A percentile compares a stretch with the other conserved stretches of the same genome.
Conservation (phyloP, 1,140 invertebrate species). For the Marisa cornuarietis region DNA sequence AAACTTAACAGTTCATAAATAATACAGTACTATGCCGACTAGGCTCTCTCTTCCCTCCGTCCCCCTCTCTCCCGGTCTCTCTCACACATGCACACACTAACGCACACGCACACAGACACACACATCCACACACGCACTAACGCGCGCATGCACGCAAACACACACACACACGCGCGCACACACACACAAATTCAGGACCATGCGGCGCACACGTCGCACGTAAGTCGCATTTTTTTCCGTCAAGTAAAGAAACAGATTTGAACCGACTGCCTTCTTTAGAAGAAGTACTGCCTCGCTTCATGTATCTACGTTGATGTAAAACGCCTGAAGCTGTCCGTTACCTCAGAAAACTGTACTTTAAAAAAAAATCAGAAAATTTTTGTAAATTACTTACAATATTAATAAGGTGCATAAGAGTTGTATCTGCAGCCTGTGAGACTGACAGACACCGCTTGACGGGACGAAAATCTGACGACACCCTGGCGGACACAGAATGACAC, state of each 20-base stretch:
- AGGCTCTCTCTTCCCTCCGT: too few relatives aligned
- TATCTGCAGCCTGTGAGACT: conserved; percentile 26
- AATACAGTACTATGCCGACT: too few relatives aligned
- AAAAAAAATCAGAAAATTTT: too few relatives aligned
- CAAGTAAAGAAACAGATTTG: too few relatives aligned
- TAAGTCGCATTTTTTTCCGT: too few relatives aligned
- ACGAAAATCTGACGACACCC: conserved; percentile 18
- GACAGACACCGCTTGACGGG: conserved; percentile 11
- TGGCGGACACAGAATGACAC: conserved; percentile 35
- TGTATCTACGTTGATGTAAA: too few relatives aligned
- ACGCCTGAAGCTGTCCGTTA: too few relatives aligned
- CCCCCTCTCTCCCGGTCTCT: not conserved
- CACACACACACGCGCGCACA: not conserved
- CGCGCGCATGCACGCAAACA: too few relatives aligned
- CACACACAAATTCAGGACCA: not conserved
- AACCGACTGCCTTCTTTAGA: too few relatives aligned
- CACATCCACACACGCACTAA: not conserved
- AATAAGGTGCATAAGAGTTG: conserved; percentile 37
- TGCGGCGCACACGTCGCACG: not conserved
- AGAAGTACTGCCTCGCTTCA: too few relatives aligned
- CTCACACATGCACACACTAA: not conserved
- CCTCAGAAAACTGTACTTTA: too few relatives aligned
- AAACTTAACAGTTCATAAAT: too few relatives aligned
- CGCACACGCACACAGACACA: not conserved
- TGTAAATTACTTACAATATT: conserved; percentile 32